Conservation (phyloP, 2,888 invertebrate species). For the Nebria salina region DNA sequence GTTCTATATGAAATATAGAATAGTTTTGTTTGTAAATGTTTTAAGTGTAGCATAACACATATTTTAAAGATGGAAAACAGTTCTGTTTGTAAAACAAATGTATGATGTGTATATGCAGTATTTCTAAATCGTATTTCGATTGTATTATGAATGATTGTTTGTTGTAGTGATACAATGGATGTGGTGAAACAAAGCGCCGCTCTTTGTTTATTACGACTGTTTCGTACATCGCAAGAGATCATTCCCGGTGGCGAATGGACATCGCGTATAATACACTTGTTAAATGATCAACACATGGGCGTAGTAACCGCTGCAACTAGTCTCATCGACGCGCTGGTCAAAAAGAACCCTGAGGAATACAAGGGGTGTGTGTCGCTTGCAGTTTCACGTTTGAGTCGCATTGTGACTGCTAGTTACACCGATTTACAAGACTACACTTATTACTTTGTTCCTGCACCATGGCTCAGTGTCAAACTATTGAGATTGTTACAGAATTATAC, state of each 20-base stretch:
- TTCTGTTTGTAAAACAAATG: too few relatives aligned
- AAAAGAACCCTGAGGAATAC: constrained; percentile 98
- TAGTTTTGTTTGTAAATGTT: too few relatives aligned
- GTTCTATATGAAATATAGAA: too few relatives aligned
- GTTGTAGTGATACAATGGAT: constrained; percentile 93
- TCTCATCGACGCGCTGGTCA: constrained; percentile 96
- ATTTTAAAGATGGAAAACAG: too few relatives aligned
- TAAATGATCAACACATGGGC: constrained; percentile 99
- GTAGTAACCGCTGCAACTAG: constrained; percentile 99
- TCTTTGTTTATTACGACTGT: constrained; percentile 90
- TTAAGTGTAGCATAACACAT: too few relatives aligned
- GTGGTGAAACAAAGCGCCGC: constrained; percentile 99
- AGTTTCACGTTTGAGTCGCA: constrained; percentile 95
- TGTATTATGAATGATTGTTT: constrained; percentile 11
- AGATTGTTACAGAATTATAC: constrained; percentile 98
- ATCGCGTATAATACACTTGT: constrained; percentile 95
- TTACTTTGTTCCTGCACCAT: constrained; percentile 99
- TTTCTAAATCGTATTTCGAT: neutral
- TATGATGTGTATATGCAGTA: too few relatives aligned
- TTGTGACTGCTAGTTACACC: constrained; percentile 98
- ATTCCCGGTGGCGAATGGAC: constrained; percentile 99
- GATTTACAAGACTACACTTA: constrained; percentile 99
- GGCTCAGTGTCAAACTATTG: constrained; percentile 97
- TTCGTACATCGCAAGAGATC: constrained; percentile 95
- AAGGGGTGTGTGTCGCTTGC: constrained; percentile 98